phyloP scores from a whole-genome alignment of 2,113 vertebrate genomes.

The Charina bottae region DNA sequence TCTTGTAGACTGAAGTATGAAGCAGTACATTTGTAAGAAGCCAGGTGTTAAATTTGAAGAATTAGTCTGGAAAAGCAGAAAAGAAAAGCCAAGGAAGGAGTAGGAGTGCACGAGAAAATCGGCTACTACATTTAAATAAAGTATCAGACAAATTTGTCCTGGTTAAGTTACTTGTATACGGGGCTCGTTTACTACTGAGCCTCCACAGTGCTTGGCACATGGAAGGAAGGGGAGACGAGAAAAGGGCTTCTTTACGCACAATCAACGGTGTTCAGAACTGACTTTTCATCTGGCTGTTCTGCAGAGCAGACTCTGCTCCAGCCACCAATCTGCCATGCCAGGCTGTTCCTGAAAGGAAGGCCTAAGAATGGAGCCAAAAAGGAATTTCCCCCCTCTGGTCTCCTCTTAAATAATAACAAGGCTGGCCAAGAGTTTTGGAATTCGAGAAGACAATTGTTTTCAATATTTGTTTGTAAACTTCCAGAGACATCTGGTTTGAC shows the following conservation, averaged over 20 bases:
- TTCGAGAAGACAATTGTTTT: not conserved
- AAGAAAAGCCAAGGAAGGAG: constrained; percentile 52
- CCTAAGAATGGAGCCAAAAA: not conserved
- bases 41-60: constrained; percentile 24
- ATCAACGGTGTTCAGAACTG: not conserved
- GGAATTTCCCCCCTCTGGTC: not conserved
- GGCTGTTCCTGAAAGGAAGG: not conserved
- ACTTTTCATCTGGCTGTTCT: not conserved
- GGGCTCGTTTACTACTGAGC: not conserved
- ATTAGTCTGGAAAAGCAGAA: constrained; percentile 48
- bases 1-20: constrained; percentile 36
- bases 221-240: not conserved
- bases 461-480: not conserved
- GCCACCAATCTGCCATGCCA: not conserved
- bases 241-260: not conserved
- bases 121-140: constrained; percentile 8
- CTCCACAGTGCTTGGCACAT: not conserved
- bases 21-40: not conserved
- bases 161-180: not conserved
- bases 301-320: not conserved
- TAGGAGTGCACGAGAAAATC: constrained; percentile 18
- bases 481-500: not conserved
- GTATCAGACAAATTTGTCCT: not conserved
- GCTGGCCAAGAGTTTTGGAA: not conserved
- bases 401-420: not conserved